A percentile compares a stretch with the other conserved stretches of the same genome.
phyloP scores from a whole-genome alignment of 2,888 invertebrate genomes.

The Apeira syringaria region DNA sequence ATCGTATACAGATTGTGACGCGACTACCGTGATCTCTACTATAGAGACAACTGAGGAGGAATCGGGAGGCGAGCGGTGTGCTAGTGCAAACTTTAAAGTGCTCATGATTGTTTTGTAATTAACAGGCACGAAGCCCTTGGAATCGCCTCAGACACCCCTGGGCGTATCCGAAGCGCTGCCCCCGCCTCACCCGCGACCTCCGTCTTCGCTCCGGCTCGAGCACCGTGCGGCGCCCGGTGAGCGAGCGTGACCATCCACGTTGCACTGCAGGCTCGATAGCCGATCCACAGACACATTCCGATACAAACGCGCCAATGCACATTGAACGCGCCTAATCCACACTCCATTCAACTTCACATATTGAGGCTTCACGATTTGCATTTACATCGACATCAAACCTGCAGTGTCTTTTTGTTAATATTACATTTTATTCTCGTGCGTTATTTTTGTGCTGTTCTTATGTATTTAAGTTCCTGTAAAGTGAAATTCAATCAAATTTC shows the following conservation, averaged over 20 bases:
- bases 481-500: slow-evolving; percentile 45
- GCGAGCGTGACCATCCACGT: slow-evolving; percentile 73
- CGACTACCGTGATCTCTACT: too few species aligned
- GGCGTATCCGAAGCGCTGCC: slow-evolving; percentile 79
- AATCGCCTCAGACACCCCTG: slow-evolving; percentile 92
- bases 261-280: slow-evolving; percentile 70
- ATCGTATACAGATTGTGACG: too few species aligned
- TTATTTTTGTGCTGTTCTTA: slow-evolving; percentile 73
- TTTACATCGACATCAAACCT: slow-evolving; percentile 67
- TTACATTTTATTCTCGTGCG: slow-evolving; percentile 67
- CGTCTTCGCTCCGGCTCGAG: slow-evolving; percentile 80
- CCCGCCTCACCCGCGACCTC: slow-evolving; percentile 74
- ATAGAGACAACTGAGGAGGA: too few species aligned
- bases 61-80: too few species aligned
- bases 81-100: too few species aligned
- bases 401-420: slow-evolving; percentile 64
- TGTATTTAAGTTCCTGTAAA: slow-evolving; percentile 62
- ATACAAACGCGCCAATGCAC: slow-evolving; percentile 28
- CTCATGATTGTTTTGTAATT: slow-evolving; percentile 7
- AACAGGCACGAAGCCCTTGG: slow-evolving; percentile 89
- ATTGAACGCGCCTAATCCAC: slow-evolving; percentile 25
- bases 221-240: slow-evolving; percentile 79
- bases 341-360: slow-evolving; percentile 19
- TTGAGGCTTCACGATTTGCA: slow-evolving; percentile 49
- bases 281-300: slow-evolving; percentile 64